Evolutionary conservation across 1,140 invertebrate species (phyloP), one percentile per base, ranked within the genome.

Genomic region (Caerostris extrusa): DNA sequence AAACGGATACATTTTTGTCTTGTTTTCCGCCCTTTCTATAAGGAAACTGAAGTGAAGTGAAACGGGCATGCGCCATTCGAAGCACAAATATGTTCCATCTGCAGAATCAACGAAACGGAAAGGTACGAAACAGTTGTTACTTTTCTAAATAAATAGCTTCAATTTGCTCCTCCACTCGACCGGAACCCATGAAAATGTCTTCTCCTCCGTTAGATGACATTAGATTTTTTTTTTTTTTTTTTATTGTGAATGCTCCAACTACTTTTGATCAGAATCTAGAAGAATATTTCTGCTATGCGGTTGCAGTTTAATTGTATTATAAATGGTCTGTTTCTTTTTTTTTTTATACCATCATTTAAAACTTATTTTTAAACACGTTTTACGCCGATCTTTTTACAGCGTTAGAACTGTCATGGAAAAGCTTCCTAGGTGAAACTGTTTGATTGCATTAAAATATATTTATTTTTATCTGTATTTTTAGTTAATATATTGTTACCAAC

Each of bases 91-190:
- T 19, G n/a, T 55, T 34, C 10, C 57, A 85, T 19, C 55, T n/a
- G 19, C 57, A 77, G 71, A 77, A 10, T 77, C 85, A 87, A 7
- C 60, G 57, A 87, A 87, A 14, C 85, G 85, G 85, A 87, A 87
- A 87, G 85, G 85, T 64, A 64, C 60, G 85, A 87, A 87, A 87
- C 85, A 53, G 57, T 87, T 87, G 85, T 61, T 87, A 53, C 34
- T 87, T 64, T 58, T 60, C 34, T 19, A 61, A 64, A 87, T 87
- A 87, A 87, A 87, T 64, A 58, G 60, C 19, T 50, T 87, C 85
- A 87, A 87, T 87, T 87, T 87, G 58, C 57, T 61, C 10, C 57
- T 64, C 17, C 53, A 55, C 85, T 87, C 85, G 50, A 87, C 85
- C 85, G 58, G 71, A 77, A 77, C 71, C 71, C 71, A 77, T 34